Percentiles rank a stretch among this genome's conserved stretches.
These are phyloP conservation scores for Gonioctena quinquepunctata DNA, from an alignment of 1,140 invertebrate species.

Conservation along the genomic window DNA sequence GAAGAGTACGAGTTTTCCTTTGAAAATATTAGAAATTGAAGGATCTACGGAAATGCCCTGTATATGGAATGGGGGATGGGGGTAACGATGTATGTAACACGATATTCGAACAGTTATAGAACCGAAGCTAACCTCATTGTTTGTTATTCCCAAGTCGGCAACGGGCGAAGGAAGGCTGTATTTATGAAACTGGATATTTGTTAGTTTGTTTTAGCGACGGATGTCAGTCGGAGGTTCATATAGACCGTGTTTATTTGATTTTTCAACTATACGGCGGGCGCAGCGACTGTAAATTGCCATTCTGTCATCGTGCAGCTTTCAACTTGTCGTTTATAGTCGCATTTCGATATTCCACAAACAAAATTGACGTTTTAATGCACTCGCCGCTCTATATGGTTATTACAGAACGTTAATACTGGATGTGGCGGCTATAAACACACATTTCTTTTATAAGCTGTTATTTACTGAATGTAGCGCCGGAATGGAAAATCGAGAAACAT, in stretches of 20 bases:
- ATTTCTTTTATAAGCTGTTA: not conserved
- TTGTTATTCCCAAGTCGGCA: constrained; percentile 19
- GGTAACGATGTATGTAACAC: not conserved
- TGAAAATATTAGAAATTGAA: too few species aligned
- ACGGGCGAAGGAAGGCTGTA: constrained; percentile 13
- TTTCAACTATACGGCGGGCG: not conserved
- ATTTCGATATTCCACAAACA: not conserved
- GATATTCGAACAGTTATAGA: constrained; percentile 4
- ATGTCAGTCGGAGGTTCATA: constrained; percentile 11
- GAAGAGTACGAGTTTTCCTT: too few species aligned
- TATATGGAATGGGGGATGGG: too few species aligned
- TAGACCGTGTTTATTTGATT: constrained; percentile 12
- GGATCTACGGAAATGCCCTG: too few species aligned
- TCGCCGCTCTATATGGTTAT: not conserved
- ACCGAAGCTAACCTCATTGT: constrained; percentile 10
- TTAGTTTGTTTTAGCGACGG: constrained; percentile 22
- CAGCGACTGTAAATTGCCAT: constrained; percentile 1
- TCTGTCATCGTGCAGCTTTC: not conserved
- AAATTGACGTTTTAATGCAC: constrained; percentile 10
- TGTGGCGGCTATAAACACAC: not conserved
- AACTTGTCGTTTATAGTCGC: constrained; percentile 4
- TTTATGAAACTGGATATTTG: constrained; percentile 21
- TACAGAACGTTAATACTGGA: not conserved
- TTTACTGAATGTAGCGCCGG: not conserved
- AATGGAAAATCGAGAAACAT: too few species aligned